phyloP scores from a whole-genome alignment of 1,140 invertebrate genomes.

The Drosophila oshimai region DNA sequence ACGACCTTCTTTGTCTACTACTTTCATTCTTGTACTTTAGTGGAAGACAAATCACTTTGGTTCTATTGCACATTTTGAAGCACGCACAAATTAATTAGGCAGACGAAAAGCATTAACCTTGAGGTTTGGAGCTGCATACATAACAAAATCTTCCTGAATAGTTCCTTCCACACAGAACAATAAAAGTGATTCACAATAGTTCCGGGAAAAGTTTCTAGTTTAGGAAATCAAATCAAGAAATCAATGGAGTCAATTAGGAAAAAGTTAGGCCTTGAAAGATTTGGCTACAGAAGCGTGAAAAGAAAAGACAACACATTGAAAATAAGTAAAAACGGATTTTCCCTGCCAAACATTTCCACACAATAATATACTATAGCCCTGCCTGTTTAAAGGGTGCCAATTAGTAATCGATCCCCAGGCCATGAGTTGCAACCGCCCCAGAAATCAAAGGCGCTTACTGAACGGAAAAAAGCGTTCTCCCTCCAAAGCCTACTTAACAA shows the following conservation, averaged over 20 bases:
- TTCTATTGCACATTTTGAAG: not conserved
- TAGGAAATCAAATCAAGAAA: not conserved
- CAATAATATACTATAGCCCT: not conserved
- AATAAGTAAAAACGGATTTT: not conserved
- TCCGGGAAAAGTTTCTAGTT: constrained; percentile 2
- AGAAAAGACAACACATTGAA: too few species aligned
- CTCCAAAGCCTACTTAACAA: constrained; percentile 30
- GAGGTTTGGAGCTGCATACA: constrained; percentile 8
- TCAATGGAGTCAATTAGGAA: not conserved
- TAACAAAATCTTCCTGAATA: constrained; percentile 4
- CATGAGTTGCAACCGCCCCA: constrained; percentile 13
- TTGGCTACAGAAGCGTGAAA: not conserved
- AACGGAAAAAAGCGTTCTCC: constrained; percentile 12
- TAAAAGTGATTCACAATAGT: too few species aligned
- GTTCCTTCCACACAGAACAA: not conserved
- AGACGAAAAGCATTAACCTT: constrained; percentile 10
- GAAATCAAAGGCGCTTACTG: constrained; percentile 46
- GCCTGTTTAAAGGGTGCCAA: constrained; percentile 19
- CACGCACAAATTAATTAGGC: constrained; percentile 18
- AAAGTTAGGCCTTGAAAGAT: not conserved
- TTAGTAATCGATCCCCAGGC: constrained; percentile 15
- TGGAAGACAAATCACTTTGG: not conserved
- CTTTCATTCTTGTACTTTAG: not conserved
- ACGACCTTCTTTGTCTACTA: not conserved
- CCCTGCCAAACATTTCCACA: too few species aligned